phyloP scores from a whole-genome alignment of 2,113 vertebrate genomes.

The Nothocercus nigrocapillus region DNA sequence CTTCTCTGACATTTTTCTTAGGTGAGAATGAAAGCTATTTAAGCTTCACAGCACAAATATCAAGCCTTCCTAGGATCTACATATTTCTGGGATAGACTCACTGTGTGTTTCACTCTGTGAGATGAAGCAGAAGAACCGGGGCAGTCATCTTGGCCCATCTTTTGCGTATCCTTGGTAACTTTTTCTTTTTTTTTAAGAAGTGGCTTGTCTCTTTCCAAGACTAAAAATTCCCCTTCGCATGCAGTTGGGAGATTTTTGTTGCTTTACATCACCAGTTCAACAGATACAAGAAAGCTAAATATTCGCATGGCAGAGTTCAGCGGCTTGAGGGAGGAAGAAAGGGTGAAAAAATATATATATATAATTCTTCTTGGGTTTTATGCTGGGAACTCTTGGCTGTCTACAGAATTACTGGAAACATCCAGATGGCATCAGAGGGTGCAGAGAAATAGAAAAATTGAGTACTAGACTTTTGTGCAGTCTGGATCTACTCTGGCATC shows the following conservation, averaged over 20 bases:
- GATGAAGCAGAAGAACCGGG: slow-evolving; percentile 54
- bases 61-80: neutral
- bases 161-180: neutral
- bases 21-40: slow-evolving; percentile 17
- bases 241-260: neutral
- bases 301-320: neutral
- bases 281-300: neutral
- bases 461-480: neutral
- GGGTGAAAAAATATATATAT: too few species aligned
- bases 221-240: neutral
- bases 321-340: neutral
- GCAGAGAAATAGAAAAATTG: neutral
- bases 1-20: slow-evolving; percentile 38
- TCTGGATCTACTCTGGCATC: neutral
- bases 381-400: too few species aligned
- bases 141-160: slow-evolving; percentile 7
- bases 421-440: too few species aligned
- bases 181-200: neutral
- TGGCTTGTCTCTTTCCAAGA: neutral
- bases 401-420: neutral
- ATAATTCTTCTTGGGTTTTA: neutral
- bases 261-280: neutral
- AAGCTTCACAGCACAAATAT: slow-evolving; percentile 51
- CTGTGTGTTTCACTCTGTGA: slow-evolving; percentile 17
- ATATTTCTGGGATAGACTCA: neutral